Conservation (phyloP, 2,113 vertebrate species). For the Corydoras sp. region DNA sequence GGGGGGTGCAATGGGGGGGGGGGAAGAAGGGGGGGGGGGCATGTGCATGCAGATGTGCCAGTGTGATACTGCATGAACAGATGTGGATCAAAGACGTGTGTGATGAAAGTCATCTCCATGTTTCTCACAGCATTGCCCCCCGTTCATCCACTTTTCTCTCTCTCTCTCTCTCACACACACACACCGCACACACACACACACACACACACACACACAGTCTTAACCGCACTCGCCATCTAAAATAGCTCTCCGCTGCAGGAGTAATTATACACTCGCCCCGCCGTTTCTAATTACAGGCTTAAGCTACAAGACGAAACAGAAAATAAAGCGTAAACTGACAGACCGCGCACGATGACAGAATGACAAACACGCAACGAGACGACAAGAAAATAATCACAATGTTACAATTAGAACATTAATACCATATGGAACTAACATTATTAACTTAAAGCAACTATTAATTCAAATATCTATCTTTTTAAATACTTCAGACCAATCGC, state of each 20-base stretch:
- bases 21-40: too few species aligned
- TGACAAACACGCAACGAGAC: constrained; percentile 14
- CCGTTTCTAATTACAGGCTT: constrained; percentile 72
- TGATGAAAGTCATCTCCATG: constrained; percentile 24
- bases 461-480: too few species aligned
- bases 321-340: neutral
- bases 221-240: constrained; percentile 45
- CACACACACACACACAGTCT: constrained; percentile 14
- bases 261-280: constrained; percentile 65
- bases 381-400: too few species aligned
- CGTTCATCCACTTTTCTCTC: too few species aligned
- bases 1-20: neutral
- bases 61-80: constrained; percentile 6
- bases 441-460: too few species aligned
- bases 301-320: constrained; percentile 35
- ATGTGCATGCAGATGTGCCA: neutral
- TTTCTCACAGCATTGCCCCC: constrained; percentile 36
- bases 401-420: too few species aligned
- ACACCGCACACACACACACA: constrained; percentile 6
- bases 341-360: constrained; percentile 37
- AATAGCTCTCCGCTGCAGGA: constrained; percentile 61
- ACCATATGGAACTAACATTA: too few species aligned
- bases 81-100: constrained; percentile 25
- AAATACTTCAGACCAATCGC: too few species aligned
- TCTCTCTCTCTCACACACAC: neutral